Percentiles rank a stretch among this genome's conserved stretches.
These are phyloP conservation scores for Pyrrhia umbra DNA, from an alignment of 2,888 invertebrate species.

Conservation along the genomic window DNA sequence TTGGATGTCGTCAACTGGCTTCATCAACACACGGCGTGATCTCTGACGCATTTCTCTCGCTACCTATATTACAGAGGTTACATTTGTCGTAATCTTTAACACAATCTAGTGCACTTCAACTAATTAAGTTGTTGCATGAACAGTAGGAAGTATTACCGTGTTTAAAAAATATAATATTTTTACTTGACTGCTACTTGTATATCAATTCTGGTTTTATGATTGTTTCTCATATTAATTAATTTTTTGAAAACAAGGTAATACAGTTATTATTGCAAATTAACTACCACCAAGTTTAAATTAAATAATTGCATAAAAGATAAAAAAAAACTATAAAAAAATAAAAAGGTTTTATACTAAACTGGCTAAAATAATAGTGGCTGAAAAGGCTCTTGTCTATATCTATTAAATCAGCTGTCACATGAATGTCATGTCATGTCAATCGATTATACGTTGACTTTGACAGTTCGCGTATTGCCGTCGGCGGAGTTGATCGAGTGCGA, in stretches of 20 bases:
- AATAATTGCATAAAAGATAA: too few relatives aligned
- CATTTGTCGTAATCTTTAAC: conserved; percentile 31
- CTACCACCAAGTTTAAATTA: too few relatives aligned
- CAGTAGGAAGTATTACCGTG: background rate
- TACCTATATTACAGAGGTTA: conserved; percentile 37
- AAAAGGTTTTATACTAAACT: background rate
- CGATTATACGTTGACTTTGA: conserved; percentile 68
- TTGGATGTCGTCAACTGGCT: conserved; percentile 52
- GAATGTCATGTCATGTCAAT: conserved; percentile 35
- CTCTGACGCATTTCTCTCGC: conserved; percentile 66
- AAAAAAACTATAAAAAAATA: background rate
- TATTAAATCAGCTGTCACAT: conserved; percentile 42
- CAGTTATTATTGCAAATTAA: too few relatives aligned
- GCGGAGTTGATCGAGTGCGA: conserved; percentile 49
- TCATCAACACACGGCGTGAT: conserved; percentile 64
- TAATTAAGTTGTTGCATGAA: background rate
- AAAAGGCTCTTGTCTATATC: conserved; percentile 44
- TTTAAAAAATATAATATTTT: background rate
- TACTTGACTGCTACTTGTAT: too few relatives aligned
- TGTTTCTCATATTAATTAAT: too few relatives aligned
- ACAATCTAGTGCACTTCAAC: conserved; percentile 2
- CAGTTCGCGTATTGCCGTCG: conserved; percentile 67
- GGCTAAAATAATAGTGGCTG: conserved; percentile 6
- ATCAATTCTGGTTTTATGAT: too few relatives aligned
- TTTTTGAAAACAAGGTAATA: too few relatives aligned